A percentile compares a stretch with the other conserved stretches of the same genome.
Evolutionary conservation across 2,888 invertebrate genomes (phyloP).

Genomic region (Tineola bisselliella): DNA sequence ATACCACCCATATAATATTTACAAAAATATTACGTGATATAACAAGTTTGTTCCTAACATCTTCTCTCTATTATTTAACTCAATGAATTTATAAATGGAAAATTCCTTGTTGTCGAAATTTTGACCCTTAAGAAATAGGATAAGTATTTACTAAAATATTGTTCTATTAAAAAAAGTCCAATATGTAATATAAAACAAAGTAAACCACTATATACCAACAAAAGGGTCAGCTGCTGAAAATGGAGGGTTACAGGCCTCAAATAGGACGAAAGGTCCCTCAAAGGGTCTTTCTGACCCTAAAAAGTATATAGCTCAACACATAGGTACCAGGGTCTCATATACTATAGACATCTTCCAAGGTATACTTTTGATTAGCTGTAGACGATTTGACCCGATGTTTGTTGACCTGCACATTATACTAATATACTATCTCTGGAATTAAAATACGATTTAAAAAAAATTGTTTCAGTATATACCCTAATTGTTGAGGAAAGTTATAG

Average conservation of each 20-base stretch:
- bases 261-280: slow-evolving; percentile 17
- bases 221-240: slow-evolving; percentile 10
- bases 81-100: too few species aligned
- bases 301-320: slow-evolving; percentile 59
- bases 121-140: too few species aligned
- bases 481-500: too few species aligned
- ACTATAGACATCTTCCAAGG: slow-evolving; percentile 17
- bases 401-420: not conserved
- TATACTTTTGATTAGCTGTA: not conserved
- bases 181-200: slow-evolving; percentile 12
- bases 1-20: too few species aligned
- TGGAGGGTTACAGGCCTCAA: slow-evolving; percentile 18
- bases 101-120: too few species aligned
- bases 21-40: too few species aligned
- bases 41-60: too few species aligned
- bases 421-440: too few species aligned
- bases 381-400: not conserved
- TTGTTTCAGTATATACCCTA: too few species aligned
- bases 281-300: slow-evolving; percentile 61
- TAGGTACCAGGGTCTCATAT: slow-evolving; percentile 57
- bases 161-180: not conserved
- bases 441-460: too few species aligned
- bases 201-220: not conserved
- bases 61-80: too few species aligned
- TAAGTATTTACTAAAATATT: too few species aligned